Conservation (phyloP, 2,113 vertebrate species). For the Lasiurus borealis region DNA sequence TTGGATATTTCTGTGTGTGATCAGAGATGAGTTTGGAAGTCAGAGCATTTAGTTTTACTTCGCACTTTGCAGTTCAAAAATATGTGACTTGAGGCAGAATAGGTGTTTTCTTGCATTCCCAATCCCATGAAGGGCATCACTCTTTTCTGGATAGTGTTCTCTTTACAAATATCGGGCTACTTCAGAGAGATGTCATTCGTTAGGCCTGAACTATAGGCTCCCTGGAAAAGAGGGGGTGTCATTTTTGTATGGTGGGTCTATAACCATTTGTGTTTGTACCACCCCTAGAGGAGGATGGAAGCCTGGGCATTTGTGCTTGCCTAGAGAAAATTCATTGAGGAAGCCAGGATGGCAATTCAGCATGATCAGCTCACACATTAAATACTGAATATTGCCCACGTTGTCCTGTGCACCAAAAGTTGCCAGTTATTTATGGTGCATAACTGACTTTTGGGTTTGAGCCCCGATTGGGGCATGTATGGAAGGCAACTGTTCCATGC, state of each 20-base stretch:
- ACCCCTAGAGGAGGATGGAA: slow-evolving; percentile 15
- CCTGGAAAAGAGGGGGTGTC: background rate
- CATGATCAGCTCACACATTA: background rate
- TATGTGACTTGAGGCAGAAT: background rate
- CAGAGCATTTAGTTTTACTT: background rate
- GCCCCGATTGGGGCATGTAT: background rate
- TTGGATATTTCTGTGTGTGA: background rate
- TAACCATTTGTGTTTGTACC: background rate
- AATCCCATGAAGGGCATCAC: background rate
- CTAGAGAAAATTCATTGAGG: background rate
- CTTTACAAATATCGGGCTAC: background rate
- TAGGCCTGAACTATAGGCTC: background rate
- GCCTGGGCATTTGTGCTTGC: background rate
- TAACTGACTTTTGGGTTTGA: background rate
- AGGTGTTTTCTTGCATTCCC: slow-evolving; percentile 40
- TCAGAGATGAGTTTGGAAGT: background rate
- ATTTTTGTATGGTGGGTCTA: background rate
- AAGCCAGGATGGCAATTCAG: background rate
- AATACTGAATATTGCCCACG: background rate
- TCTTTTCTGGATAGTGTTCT: slow-evolving; percentile 10
- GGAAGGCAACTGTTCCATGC: background rate
- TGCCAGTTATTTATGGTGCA: background rate
- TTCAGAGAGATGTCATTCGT: background rate
- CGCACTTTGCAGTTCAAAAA: background rate
- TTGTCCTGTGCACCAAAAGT: background rate